phyloP scores from a whole-genome alignment of 2,113 vertebrate species.

The Forbesichthys papilliferus region DNA sequence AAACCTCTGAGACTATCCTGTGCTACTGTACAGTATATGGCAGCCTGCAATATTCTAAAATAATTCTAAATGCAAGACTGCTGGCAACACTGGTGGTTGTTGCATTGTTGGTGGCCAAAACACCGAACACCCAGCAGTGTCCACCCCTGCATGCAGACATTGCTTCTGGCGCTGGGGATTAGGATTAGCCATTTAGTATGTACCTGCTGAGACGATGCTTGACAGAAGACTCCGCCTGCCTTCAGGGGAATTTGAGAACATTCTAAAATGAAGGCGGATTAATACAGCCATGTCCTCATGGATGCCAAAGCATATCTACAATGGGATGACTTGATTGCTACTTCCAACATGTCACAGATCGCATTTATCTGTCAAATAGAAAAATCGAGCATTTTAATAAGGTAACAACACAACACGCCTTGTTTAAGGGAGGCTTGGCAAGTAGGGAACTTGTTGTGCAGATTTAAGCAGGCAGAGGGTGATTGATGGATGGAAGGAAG shows the following conservation, averaged over 20 bases:
- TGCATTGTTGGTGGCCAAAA: too few species aligned
- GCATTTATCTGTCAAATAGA: too few species aligned
- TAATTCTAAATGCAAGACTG: too few species aligned
- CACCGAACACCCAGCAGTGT: too few species aligned
- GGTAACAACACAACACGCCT: background rate
- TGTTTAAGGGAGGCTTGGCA: conserved; percentile 27
- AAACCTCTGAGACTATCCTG: too few species aligned
- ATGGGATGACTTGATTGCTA: background rate
- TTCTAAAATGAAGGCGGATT: conserved; percentile 1
- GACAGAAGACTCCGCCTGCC: conserved; percentile 30
- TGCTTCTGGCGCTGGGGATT: conserved; percentile 17
- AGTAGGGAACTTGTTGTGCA: conserved; percentile 19
- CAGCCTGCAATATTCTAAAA: too few species aligned
- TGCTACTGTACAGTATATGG: too few species aligned
- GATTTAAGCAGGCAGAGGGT: conserved; percentile 12
- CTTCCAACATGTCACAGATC: too few species aligned
- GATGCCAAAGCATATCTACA: conserved; percentile 2
- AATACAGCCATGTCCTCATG: background rate
- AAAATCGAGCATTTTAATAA: too few species aligned
- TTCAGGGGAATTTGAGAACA: conserved; percentile 17
- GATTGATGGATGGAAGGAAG: conserved; percentile 46
- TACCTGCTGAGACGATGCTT: conserved; percentile 27
- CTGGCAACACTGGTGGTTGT: too few species aligned
- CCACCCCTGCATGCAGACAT: background rate
- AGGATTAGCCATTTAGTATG: conserved; percentile 7